Evolutionary conservation across 2,113 vertebrate species (phyloP).

Genomic region (Pogona vitticeps): DNA sequence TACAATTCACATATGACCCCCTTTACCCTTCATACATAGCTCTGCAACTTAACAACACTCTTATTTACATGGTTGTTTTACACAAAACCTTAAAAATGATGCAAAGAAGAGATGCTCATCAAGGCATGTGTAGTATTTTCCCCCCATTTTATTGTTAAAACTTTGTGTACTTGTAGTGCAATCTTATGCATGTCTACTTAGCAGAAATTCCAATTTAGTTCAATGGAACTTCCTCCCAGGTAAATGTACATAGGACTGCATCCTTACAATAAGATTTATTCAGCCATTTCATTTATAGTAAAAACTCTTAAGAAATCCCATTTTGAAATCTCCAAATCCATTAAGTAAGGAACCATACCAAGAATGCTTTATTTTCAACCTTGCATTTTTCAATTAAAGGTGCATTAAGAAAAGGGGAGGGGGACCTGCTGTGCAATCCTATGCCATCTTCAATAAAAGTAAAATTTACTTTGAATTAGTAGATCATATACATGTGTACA

Average conservation of each 20-base stretch:
- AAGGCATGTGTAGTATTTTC: constrained; percentile 40
- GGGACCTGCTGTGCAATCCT: constrained; percentile 51
- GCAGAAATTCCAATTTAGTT: neutral
- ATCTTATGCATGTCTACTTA: constrained; percentile 10
- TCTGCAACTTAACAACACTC: constrained; percentile 55
- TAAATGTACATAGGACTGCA: neutral
- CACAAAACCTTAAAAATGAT: constrained; percentile 51
- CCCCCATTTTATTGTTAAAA: constrained; percentile 63
- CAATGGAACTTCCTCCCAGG: neutral
- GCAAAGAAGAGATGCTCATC: constrained; percentile 59
- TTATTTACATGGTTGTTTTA: constrained; percentile 39
- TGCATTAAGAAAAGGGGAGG: constrained; percentile 59
- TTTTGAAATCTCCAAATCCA: constrained; percentile 60
- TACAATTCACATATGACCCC: constrained; percentile 46
- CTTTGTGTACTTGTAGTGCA: constrained; percentile 53
- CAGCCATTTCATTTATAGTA: constrained; percentile 56
- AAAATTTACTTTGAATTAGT: constrained; percentile 59
- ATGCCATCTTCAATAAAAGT: constrained; percentile 45
- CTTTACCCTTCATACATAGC: constrained; percentile 11
- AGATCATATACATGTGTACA: constrained; percentile 41
- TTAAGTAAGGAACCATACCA: constrained; percentile 49
- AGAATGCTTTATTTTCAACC: constrained; percentile 47
- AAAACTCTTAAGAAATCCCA: constrained; percentile 49
- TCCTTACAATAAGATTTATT: constrained; percentile 54
- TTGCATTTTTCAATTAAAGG: constrained; percentile 52